These are phyloP conservation scores for Drosophila birchii DNA, from an alignment of 2,888 invertebrate species.

Conservation along the genomic window DNA sequence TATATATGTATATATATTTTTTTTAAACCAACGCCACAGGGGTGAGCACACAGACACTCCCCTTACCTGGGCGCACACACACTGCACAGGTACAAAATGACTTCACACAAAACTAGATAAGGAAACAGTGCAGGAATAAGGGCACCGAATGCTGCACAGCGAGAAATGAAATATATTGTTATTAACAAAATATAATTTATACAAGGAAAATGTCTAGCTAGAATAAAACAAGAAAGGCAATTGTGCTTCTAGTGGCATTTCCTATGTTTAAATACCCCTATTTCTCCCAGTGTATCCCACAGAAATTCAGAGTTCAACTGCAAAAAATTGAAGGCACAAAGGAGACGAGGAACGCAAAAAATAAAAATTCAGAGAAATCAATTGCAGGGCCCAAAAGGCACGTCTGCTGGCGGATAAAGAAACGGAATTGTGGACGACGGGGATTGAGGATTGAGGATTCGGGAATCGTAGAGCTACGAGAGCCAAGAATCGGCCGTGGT, in stretches of 20 bases:
- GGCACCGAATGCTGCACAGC: neutral
- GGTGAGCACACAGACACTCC: conserved; percentile 10
- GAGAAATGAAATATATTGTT: neutral
- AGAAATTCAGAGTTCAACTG: conserved; percentile 20
- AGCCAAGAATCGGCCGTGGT: too few relatives aligned
- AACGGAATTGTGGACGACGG: conserved; percentile 4
- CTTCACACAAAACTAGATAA: conserved; percentile 78
- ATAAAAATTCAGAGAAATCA: conserved; percentile 77
- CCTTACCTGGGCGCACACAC: too few relatives aligned
- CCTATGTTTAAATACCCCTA: neutral
- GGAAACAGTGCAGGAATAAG: conserved; percentile 32
- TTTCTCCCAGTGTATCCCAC: conserved; percentile 5
- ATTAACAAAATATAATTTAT: neutral
- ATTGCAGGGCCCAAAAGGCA: conserved; percentile 74
- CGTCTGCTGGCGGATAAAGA: conserved; percentile 51
- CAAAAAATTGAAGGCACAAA: conserved; percentile 57
- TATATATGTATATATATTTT: neutral
- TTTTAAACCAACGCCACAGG: conserved; percentile 38
- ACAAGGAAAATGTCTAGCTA: neutral
- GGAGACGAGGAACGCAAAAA: conserved; percentile 51
- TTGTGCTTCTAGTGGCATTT: too few relatives aligned
- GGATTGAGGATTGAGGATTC: conserved; percentile 2
- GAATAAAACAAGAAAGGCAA: too few relatives aligned
- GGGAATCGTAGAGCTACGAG: neutral
- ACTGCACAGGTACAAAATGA: conserved; percentile 75